Evolutionary conservation across 1,140 invertebrate genomes (phyloP), one percentile per base, ranked within the genome.

Genomic region (Brachionus koreanus): DNA sequence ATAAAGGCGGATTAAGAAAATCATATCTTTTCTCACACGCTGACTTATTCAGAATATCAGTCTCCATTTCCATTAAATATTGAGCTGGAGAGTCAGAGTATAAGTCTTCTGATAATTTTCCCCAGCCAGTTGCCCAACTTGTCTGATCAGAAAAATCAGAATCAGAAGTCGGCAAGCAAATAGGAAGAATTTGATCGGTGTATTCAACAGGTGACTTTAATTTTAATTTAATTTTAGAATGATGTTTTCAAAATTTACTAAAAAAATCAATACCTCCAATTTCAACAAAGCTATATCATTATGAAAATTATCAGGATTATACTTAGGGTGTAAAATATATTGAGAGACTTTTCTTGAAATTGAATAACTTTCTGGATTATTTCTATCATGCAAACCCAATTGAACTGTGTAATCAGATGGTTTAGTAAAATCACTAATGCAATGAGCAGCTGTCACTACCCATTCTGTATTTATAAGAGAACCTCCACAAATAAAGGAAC

Each of bases 201-300:
- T 29, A 69, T 10, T 35, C 19, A 23, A 69, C 65, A 5, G 65
- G 65, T 19, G 19, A 16, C 65, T 69, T 5, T 1, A 57, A 57
- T 3, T 6, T 19, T 19, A 46, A 46, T 13, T 57, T 29, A 29
- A 16, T 2, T 29, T 2, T 2, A 29, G 3, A 52, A 52, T 57
- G 6, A 19, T 23, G 3, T 19, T 57, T 6, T 57, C 5, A 19
- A 19, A 57, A 25, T 25, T 3, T 6, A 0, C 19, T 19, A 19
- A 57, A 19, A 0, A 3, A 19, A 7, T 9, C 16, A 19, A 9
- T 77, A 77, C 75, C 2, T 3, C 6, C 42, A 77, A 46, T 25
- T 77, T 52, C 2, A 77, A 39, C 3, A 77, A 25, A 29, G 75
- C 75, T 16, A 77, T 77, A 77, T 77, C 75, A 57, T 77, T 23